phyloP scores from a whole-genome alignment of 2,888 invertebrate species.

The Germaria angustata region DNA sequence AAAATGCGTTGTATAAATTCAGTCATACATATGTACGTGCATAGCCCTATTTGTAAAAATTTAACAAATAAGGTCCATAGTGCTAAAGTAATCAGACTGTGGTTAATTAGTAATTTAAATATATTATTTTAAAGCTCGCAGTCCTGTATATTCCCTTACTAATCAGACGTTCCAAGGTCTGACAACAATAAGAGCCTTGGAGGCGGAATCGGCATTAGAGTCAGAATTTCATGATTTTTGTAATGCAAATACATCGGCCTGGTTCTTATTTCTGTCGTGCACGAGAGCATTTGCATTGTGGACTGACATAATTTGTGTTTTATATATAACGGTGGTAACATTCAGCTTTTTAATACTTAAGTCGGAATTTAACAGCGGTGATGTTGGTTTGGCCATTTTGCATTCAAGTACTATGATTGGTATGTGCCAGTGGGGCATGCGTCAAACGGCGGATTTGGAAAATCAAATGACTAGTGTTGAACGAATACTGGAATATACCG shows the following conservation, averaged over 20 bases:
- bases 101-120: too few species aligned
- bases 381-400: slow-evolving; percentile 86
- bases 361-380: slow-evolving; percentile 81
- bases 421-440: slow-evolving; percentile 91
- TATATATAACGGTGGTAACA: slow-evolving; percentile 92
- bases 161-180: slow-evolving; percentile 88
- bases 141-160: slow-evolving; percentile 89
- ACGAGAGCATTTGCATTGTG: slow-evolving; percentile 96
- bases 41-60: too few species aligned
- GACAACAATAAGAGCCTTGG: slow-evolving; percentile 87
- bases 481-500: slow-evolving; percentile 89
- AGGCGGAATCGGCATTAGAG: slow-evolving; percentile 84
- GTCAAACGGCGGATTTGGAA: slow-evolving; percentile 91
- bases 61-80: too few species aligned
- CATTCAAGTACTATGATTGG: slow-evolving; percentile 86
- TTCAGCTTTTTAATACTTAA: slow-evolving; percentile 88
- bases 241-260: slow-evolving; percentile 87
- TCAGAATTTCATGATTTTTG: slow-evolving; percentile 84
- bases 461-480: slow-evolving; percentile 93
- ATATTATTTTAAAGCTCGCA: slow-evolving; percentile 84
- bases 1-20: too few species aligned
- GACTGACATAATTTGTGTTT: slow-evolving; percentile 92
- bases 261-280: slow-evolving; percentile 90
- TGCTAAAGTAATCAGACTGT: too few species aligned
- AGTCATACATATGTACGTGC: too few species aligned